Conservation (phyloP, 2,888 invertebrate genomes). For the Meta bourneti region DNA sequence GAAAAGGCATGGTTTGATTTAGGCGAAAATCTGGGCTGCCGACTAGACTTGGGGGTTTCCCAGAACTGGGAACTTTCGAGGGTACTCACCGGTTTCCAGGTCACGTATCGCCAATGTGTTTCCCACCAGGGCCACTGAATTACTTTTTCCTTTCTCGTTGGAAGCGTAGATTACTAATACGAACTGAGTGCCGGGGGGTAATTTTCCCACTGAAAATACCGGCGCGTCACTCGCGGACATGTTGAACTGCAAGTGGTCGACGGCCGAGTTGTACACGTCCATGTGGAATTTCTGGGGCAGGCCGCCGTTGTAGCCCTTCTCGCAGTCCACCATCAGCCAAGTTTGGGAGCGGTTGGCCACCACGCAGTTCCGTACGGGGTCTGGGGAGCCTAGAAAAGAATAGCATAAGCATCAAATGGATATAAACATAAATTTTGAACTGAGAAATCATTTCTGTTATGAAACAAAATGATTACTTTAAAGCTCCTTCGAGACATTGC, state of each 20-base stretch:
- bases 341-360: conserved; percentile 92
- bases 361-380: conserved; percentile 94
- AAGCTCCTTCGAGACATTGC: too few relatives aligned
- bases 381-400: conserved; percentile 88
- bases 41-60: too few relatives aligned
- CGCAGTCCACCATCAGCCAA: conserved; percentile 90
- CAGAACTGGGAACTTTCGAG: too few relatives aligned
- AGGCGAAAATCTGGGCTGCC: too few relatives aligned
- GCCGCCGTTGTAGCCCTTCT: conserved; percentile 94
- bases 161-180: conserved; percentile 89
- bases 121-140: conserved; percentile 89
- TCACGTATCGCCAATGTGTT: conserved; percentile 83
- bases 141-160: conserved; percentile 91
- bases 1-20: too few relatives aligned
- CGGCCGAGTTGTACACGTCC: conserved; percentile 86
- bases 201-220: conserved; percentile 87
- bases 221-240: conserved; percentile 86
- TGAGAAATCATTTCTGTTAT: too few relatives aligned
- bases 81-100: conserved; percentile 53
- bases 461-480: too few relatives aligned
- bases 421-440: background rate
- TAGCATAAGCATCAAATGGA: background rate
- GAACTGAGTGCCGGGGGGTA: conserved; percentile 89
- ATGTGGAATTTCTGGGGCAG: conserved; percentile 91
- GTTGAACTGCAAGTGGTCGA: conserved; percentile 87